Conservation (phyloP, 2,888 invertebrate species). For the Eupeodes latifasciatus region DNA sequence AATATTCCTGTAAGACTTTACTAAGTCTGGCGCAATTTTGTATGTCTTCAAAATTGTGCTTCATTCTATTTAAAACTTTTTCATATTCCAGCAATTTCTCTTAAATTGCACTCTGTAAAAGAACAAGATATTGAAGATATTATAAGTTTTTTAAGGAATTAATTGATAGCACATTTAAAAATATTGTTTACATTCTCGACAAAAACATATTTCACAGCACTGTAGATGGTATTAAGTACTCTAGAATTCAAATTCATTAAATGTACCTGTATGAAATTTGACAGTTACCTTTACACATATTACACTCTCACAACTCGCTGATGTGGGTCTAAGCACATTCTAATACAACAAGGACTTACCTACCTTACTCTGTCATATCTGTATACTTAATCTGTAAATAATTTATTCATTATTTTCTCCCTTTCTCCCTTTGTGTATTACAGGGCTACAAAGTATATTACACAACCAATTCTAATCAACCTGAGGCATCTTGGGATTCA, state of each 20-base stretch:
- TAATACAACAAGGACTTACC: neutral
- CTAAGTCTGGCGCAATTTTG: too few relatives aligned
- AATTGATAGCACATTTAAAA: too few relatives aligned
- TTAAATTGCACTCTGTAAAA: too few relatives aligned
- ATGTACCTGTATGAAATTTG: conserved; percentile 50
- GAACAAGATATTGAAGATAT: too few relatives aligned
- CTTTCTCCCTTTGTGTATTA: conserved; percentile 33
- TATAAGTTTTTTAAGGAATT: too few relatives aligned
- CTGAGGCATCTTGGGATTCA: conserved; percentile 95
- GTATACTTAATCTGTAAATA: conserved; percentile 15
- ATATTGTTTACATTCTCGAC: neutral
- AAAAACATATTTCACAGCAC: neutral
- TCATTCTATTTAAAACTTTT: too few relatives aligned
- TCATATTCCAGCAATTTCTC: too few relatives aligned
- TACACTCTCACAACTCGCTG: too few relatives aligned
- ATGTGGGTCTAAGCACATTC: neutral
- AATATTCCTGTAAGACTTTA: too few relatives aligned
- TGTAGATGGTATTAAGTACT: neutral
- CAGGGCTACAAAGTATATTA: conserved; percentile 99
- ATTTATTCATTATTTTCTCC: conserved; percentile 58
- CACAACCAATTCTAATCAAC: conserved; percentile 94
- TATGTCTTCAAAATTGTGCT: too few relatives aligned
- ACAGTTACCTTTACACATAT: conserved; percentile 29
- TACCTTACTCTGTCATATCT: conserved; percentile 23
- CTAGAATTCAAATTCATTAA: conserved; percentile 29